Conservation (phyloP, 2,113 vertebrate species). For the Vulpes ferrilata region DNA sequence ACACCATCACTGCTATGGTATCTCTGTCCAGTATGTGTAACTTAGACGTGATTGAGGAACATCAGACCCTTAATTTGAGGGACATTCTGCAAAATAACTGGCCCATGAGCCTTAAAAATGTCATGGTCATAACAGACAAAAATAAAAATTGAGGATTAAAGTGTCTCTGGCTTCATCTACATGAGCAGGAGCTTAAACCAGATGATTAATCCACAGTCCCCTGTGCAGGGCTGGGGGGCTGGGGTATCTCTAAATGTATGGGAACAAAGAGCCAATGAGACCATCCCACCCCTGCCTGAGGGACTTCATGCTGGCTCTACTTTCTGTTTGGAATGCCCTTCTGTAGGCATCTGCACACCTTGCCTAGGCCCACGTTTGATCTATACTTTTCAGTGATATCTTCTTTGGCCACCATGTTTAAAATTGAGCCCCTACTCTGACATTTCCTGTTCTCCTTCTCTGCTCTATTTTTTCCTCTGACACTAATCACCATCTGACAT, state of each 20-base stretch:
- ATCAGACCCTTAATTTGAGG: not conserved
- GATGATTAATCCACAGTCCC: not conserved
- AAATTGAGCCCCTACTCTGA: not conserved
- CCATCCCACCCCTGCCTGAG: not conserved
- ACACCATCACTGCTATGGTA: not conserved
- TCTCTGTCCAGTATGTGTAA: not conserved
- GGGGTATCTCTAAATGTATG: not conserved
- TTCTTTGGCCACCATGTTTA: not conserved
- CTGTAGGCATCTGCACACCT: not conserved
- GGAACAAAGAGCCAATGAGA: not conserved
- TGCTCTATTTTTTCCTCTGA: not conserved
- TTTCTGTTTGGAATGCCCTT: not conserved
- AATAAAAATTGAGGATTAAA: not conserved
- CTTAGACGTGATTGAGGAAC: not conserved
- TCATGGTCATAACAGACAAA: not conserved
- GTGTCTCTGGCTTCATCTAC: not conserved
- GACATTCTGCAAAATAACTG: not conserved
- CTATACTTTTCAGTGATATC: not conserved
- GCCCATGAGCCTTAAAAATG: not conserved
- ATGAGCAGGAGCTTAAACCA: not conserved
- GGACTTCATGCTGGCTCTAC: not conserved
- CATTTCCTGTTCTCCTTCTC: not conserved
- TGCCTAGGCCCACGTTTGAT: not conserved
- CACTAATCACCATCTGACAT: not conserved
- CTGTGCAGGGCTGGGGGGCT: not conserved